phyloP scores from a whole-genome alignment of 2,113 vertebrate species.

The Mastomys coucha region DNA sequence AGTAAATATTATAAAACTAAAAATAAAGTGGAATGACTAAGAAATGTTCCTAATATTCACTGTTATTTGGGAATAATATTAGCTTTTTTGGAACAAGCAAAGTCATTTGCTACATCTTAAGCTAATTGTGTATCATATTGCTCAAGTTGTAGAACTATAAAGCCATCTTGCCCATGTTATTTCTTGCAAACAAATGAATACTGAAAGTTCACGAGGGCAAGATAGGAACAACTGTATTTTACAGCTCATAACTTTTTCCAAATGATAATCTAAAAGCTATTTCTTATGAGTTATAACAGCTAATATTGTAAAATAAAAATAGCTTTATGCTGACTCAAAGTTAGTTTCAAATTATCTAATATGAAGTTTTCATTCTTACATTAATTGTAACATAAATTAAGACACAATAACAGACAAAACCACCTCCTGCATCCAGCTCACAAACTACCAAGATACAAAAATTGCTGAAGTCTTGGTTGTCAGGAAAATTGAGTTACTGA shows the following conservation, averaged over 20 bases:
- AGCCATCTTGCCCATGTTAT: conserved; percentile 61
- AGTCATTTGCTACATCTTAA: conserved; percentile 66
- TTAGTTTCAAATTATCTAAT: conserved; percentile 39
- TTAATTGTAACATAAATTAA: conserved; percentile 11
- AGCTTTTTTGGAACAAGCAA: conserved; percentile 68
- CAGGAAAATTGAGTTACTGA: neutral
- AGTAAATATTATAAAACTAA: conserved; percentile 77
- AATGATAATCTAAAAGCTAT: conserved; percentile 35
- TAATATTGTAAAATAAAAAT: neutral
- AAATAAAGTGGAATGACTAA: conserved; percentile 79
- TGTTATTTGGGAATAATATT: conserved; percentile 71
- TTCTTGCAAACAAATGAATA: conserved; percentile 55
- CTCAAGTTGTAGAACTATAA: conserved; percentile 46
- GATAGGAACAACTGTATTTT: conserved; percentile 37
- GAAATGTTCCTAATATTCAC: conserved; percentile 77
- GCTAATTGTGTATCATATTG: conserved; percentile 69
- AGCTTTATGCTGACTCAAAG: neutral
- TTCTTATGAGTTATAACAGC: neutral
- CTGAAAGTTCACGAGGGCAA: conserved; percentile 26
- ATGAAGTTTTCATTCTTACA: neutral
- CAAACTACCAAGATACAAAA: conserved; percentile 8
- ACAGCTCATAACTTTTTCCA: conserved; percentile 24
- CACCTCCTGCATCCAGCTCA: neutral
- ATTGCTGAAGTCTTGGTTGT: neutral
- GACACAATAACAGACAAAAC: neutral